phyloP scores from a whole-genome alignment of 2,113 vertebrate genomes.

The Zosterops japonicus region DNA sequence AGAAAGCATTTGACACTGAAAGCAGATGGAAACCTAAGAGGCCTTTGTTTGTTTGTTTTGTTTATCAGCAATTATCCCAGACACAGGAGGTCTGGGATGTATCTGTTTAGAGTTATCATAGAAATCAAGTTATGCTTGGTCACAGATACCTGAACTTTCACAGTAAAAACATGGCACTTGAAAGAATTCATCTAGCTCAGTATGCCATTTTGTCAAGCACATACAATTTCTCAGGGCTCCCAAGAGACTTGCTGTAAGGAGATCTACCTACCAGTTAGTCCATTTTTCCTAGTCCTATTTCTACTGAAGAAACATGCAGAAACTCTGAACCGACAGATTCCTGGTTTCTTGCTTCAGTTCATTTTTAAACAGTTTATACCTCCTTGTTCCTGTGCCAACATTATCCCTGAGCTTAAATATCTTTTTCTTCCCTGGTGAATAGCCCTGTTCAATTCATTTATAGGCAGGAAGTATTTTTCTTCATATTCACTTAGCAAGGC shows the following conservation, averaged over 20 bases:
- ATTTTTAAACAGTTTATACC: background rate
- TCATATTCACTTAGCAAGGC: background rate
- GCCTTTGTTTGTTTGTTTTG: slow-evolving; percentile 44
- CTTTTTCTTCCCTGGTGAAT: background rate
- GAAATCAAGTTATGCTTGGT: background rate
- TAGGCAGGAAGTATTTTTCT: background rate
- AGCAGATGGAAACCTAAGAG: slow-evolving; percentile 47
- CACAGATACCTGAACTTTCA: background rate
- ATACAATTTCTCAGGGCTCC: background rate
- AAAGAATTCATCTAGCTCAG: background rate
- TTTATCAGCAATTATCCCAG: slow-evolving; percentile 38
- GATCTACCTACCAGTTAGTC: background rate
- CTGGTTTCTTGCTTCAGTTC: background rate
- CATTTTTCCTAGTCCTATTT: background rate
- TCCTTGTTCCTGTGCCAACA: background rate
- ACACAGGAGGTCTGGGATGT: background rate
- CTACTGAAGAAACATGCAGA: background rate
- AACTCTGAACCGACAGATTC: background rate
- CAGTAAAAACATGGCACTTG: background rate
- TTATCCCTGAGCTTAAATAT: background rate
- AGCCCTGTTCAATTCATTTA: background rate
- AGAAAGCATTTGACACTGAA: background rate
- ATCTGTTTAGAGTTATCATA: background rate
- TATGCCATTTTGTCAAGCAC: background rate
- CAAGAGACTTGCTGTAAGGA: background rate